Base-by-base conservation (phyloP, 2,113 vertebrate genomes). In the Myotis brandtii region DNA sequence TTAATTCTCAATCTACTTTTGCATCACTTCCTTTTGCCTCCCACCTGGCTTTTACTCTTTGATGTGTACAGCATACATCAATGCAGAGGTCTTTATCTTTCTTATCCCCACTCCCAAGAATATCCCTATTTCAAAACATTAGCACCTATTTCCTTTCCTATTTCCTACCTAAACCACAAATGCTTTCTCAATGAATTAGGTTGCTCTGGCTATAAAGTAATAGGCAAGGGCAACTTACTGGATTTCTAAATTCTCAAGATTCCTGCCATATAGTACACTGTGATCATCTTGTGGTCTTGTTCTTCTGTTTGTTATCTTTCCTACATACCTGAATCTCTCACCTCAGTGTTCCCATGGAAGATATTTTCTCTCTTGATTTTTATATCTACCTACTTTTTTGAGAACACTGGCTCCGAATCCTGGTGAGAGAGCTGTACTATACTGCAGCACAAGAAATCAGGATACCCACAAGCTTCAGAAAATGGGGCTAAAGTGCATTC, bases 1-100 rank as follows among this genome's bases (percentile, higher is more conserved):
- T 91, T 76, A 89, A 80, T 70, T 94, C 72, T 86, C 54, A 81
- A 18, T 80, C 43, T 96, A 46, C 27, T 82, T 89, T 86, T 80
- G 21, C 11, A 86, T 93, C 62, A 91, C 9, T 88, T 82, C 23
- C 25, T 89, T 86, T 94, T 40, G 43, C 17, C 72, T 86, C 54
- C 21, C 14, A 32, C 72, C 62, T 70, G 95, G 25, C 48, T 80
- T 94, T 96, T 94, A 54, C 62, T 91, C 30, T 89, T 23, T 93
- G 59, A 93, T 23, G 17, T 90, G 3, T 37, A 84, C 12, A 86
- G 14, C n/a, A 80, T 34, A 84, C 16, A 91, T 17, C 67, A 94
- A 81, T 30, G 46, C 46, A 86, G 75, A 86, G 7, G 6, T 48
- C 30, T 73, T 83, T 52, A 77, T 43, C 27, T 25, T 56, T 21